A percentile compares a stretch with the other conserved stretches of the same genome.
Evolutionary conservation across 2,797 vertebrate species (phyloP).

Genomic region (Enteromius trimaculatus): DNA sequence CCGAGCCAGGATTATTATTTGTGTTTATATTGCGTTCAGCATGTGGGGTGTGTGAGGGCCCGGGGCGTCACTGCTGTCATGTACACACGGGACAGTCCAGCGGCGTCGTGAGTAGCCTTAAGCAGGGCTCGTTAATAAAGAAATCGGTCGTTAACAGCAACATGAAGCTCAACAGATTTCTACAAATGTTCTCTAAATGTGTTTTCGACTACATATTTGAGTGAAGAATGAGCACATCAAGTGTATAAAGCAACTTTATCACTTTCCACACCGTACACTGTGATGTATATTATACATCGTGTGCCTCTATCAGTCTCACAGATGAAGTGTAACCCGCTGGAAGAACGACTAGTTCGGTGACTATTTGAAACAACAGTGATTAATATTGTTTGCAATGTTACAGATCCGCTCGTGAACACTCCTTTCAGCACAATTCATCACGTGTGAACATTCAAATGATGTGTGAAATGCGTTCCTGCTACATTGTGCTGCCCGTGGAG

Average conservation of each 20-base stretch:
- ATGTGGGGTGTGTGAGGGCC: slow-evolving; percentile 25
- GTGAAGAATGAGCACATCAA: slow-evolving; percentile 17
- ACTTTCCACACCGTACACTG: slow-evolving; percentile 14
- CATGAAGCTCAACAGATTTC: slow-evolving; percentile 43
- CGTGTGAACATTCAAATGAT: slow-evolving; percentile 25
- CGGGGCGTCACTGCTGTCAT: slow-evolving; percentile 28
- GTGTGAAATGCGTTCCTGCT: slow-evolving; percentile 29
- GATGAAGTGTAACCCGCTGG: slow-evolving; percentile 15
- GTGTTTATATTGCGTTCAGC: slow-evolving; percentile 41
- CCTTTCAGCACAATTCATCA: slow-evolving; percentile 26
- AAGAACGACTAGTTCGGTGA: slow-evolving; percentile 26
- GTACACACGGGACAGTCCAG: slow-evolving; percentile 51
- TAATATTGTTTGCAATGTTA: slow-evolving; percentile 5
- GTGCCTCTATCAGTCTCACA: slow-evolving; percentile 26
- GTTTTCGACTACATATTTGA: slow-evolving; percentile 35
- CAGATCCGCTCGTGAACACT: slow-evolving; percentile 12
- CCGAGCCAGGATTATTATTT: slow-evolving; percentile 61
- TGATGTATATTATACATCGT: slow-evolving; percentile 43
- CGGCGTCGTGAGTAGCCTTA: slow-evolving; percentile 38
- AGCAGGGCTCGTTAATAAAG: slow-evolving; percentile 46
- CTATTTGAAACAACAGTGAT: slow-evolving; percentile 8
- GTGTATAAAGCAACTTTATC: slow-evolving; percentile 36
- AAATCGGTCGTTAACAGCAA: slow-evolving; percentile 36
- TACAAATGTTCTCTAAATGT: slow-evolving; percentile 47
- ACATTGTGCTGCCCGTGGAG: slow-evolving; percentile 37